Evolutionary conservation across 2,113 vertebrate species (phyloP).

Genomic region (Dicerorhinus sumatrensis): DNA sequence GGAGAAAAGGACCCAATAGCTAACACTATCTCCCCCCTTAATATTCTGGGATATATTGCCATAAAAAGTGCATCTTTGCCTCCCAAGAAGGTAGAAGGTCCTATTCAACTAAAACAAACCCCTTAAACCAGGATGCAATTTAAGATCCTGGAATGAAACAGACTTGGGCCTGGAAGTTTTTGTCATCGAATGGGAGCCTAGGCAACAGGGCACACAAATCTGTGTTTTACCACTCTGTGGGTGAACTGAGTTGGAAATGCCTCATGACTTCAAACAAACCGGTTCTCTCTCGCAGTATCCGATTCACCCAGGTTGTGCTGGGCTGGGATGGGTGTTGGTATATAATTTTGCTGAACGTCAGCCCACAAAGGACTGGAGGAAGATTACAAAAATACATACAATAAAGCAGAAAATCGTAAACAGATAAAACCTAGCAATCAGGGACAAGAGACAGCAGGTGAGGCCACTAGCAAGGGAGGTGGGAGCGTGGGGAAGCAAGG

Average conservation of each 20-base stretch:
- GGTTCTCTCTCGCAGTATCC: not conserved
- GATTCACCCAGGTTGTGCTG: accelerated
- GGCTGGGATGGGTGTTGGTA: not conserved
- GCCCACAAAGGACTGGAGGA: not conserved
- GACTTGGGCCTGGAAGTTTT: accelerated
- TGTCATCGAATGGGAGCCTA: accelerated
- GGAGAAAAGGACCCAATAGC: not conserved
- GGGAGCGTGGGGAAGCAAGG: accelerated
- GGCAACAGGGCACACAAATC: not conserved
- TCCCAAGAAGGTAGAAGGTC: not conserved
- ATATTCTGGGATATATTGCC: not conserved
- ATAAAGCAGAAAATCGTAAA: not conserved
- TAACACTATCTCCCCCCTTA: not conserved
- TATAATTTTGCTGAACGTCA: not conserved
- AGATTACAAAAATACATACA: not conserved
- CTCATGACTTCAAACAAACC: not conserved
- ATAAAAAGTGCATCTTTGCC: not conserved
- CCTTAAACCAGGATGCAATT: not conserved
- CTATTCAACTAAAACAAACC: not conserved
- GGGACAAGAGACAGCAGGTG: not conserved
- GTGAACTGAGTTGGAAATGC: not conserved
- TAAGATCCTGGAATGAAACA: not conserved
- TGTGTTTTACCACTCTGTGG: not conserved
- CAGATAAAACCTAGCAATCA: not conserved
- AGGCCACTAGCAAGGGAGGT: accelerated